A percentile compares a stretch with the other conserved stretches of the same genome.
Evolutionary conservation across 2,888 invertebrate species (phyloP).

Genomic region (Doris montereyensis): DNA sequence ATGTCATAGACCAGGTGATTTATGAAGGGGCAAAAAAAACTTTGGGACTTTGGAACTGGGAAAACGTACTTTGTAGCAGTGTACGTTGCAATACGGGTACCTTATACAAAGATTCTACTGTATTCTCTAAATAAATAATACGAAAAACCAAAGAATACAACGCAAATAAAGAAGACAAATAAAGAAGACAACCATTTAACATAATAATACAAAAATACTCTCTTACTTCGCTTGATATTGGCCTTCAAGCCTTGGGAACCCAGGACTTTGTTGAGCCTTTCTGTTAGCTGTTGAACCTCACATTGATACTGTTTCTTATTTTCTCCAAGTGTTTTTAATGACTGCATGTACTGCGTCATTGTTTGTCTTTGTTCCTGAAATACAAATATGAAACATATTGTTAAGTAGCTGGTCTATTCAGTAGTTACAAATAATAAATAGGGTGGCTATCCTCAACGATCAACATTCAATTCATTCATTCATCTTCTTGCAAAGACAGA

Average conservation of each 20-base stretch:
- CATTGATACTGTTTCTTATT: constrained; percentile 55
- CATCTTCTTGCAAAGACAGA: no score
- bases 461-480: no score
- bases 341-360: constrained; percentile 64
- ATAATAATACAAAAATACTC: no score
- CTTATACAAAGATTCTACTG: no score
- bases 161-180: neutral
- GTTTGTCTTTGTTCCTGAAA: constrained; percentile 63
- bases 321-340: constrained; percentile 60
- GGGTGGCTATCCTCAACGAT: no score
- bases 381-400: neutral
- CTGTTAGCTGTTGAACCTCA: constrained; percentile 41
- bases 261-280: constrained; percentile 37
- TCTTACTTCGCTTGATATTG: constrained; percentile 39
- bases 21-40: no score
- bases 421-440: no score
- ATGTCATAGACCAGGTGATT: no score
- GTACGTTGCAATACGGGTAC: no score
- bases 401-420: no score
- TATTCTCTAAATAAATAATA: neutral
- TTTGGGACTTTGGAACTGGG: no score
- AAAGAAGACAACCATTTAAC: neutral
- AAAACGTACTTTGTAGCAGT: no score
- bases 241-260: constrained; percentile 41
- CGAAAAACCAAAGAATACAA: neutral